phyloP scores from a whole-genome alignment of 2,888 invertebrate genomes.

The Eupeodes latifasciatus region DNA sequence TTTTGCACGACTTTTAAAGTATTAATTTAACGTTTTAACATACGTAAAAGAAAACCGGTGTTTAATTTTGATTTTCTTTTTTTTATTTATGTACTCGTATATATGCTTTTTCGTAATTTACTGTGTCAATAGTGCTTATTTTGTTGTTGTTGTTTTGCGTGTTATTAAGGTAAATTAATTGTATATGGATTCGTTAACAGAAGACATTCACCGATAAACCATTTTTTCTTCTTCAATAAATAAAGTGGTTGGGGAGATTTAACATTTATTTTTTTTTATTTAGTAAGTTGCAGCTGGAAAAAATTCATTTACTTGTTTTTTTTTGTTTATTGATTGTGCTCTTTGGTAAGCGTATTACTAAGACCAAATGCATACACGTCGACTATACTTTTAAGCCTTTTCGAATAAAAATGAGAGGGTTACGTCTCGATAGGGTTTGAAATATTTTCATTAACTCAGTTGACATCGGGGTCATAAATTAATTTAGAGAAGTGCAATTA shows the following conservation, averaged over 20 bases:
- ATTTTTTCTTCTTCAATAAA: background rate
- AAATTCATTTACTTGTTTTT: background rate
- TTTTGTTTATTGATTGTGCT: too few species aligned
- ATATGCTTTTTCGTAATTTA: background rate
- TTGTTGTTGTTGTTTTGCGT: background rate
- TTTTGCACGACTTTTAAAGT: slow-evolving; percentile 7
- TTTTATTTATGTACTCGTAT: background rate
- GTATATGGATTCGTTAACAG: background rate
- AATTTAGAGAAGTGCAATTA: too few species aligned
- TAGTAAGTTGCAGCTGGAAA: background rate
- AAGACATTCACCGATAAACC: background rate
- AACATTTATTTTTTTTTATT: background rate
- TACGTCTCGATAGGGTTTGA: too few species aligned
- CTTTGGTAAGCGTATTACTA: too few species aligned
- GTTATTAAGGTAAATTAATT: background rate
- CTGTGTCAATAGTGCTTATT: slow-evolving; percentile 20
- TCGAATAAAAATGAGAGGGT: background rate
- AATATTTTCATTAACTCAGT: too few species aligned
- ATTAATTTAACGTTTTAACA: background rate
- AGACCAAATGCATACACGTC: background rate
- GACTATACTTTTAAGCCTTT: background rate
- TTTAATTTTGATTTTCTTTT: slow-evolving; percentile 9
- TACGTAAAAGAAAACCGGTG: background rate
- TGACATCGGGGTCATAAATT: too few species aligned
- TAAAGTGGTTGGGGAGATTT: background rate